Evolutionary conservation across 1,140 invertebrate species (phyloP).

Genomic region (Triops longicaudatus): DNA sequence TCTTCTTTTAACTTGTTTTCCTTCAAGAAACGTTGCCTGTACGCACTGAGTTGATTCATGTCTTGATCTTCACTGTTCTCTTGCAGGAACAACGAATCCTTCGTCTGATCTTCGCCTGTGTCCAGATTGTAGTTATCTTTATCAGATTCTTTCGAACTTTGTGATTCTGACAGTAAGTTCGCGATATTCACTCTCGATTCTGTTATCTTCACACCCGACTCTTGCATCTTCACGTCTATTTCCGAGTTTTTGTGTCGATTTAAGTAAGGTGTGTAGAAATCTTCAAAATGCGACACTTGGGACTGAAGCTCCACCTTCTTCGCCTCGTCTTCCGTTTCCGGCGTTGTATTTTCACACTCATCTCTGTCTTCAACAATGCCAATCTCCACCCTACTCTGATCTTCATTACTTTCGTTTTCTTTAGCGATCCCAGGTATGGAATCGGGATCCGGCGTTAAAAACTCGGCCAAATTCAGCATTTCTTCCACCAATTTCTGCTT

Average conservation of each 20-base stretch:
- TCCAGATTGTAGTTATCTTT: no score
- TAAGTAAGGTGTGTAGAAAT: background rate
- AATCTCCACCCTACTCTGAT: background rate
- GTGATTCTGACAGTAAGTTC: no score
- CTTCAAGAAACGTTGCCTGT: background rate
- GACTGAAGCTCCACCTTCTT: background rate
- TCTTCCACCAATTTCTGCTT: conserved; percentile 23
- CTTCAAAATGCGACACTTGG: background rate
- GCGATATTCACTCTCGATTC: no score
- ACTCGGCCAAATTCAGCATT: conserved; percentile 20
- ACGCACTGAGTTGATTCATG: background rate
- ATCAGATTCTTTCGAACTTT: no score
- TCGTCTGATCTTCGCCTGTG: no score
- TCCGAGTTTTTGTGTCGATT: background rate
- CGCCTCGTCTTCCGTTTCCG: background rate
- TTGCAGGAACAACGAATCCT: no score
- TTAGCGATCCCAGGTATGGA: background rate
- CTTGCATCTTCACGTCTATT: no score
- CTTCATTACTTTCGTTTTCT: background rate
- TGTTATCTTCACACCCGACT: no score
- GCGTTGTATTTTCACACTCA: background rate
- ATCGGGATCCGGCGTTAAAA: background rate
- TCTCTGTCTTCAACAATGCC: background rate
- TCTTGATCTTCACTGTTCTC: no score
- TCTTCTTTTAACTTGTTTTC: background rate